Base-by-base conservation (phyloP, 2,797 vertebrate genomes). In the Ctenochaetus hawaiiensis region DNA sequence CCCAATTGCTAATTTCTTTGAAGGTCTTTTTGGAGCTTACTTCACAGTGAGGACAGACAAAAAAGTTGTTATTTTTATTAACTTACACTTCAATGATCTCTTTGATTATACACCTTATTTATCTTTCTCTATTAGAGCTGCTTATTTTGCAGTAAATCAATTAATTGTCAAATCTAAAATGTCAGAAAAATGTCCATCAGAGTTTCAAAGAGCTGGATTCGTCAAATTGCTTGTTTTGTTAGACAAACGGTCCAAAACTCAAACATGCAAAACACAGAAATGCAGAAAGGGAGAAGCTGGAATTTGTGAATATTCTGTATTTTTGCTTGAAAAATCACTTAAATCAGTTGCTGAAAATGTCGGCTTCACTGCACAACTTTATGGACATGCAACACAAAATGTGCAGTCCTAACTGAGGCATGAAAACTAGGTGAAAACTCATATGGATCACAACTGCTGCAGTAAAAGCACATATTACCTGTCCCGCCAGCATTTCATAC, bases 401-500 rank as follows among this genome's bases (percentile, higher is more conserved):
- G 53, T 18, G 47, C 0, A 18, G 8, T 48, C 12, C 11, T 57
- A 20, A 59, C 7, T 64, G 1, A 30, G 3, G 26, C 9, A 53
- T 14, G 12, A 20, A 22, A 16, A 62, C 2, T 1, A 16, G 1
- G 22, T 23, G 23, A 12, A 52, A 17, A 13, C 7, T 0, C 0
- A 14, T 37, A 20, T 1, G 26, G 34, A 59, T 1, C 30, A 34
- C 6, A 14, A 41, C 3, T 39, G 56, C 11, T 54, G 58, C 20
- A 62, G 26, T 39, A n/a, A 72, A 65, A 64, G 1, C 43, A 13
- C 6, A 26, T 6, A 20, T 60, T 88, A 99, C 98, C 98, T 99
- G 98, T 83, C 98, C 98, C 5, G 98, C 98, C 90, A 99, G 72
- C 98, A 99, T 99, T 89, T 99, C 98, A 17, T 99, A 99, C 23